A percentile compares a stretch with the other conserved stretches of the same genome.
Conservation (phyloP, 2,797 vertebrate genomes). For the Sternotherus odoratus region DNA sequence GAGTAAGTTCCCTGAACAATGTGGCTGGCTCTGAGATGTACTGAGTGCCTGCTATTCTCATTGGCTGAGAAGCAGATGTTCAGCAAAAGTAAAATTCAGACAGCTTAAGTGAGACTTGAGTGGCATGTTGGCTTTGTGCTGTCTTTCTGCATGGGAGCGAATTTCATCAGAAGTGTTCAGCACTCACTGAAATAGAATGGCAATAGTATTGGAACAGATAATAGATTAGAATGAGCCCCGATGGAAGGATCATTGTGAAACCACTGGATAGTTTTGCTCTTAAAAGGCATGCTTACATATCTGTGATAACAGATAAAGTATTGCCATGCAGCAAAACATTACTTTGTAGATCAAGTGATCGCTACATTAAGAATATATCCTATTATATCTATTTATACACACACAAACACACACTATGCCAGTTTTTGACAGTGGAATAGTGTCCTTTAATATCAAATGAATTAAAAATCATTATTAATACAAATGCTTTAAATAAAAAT, state of each 20-base stretch:
- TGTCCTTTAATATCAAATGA: not conserved
- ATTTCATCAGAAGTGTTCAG: not conserved
- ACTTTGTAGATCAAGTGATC: slow-evolving; percentile 30
- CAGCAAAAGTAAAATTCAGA: not conserved
- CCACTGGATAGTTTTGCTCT: slow-evolving; percentile 53
- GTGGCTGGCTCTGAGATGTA: not conserved
- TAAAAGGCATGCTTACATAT: slow-evolving; percentile 27
- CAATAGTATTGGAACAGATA: not conserved
- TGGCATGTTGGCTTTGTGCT: not conserved
- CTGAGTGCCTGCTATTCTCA: not conserved
- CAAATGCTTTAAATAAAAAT: slow-evolving; percentile 24
- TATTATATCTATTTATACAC: slow-evolving; percentile 24
- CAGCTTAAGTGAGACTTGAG: not conserved
- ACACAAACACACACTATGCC: slow-evolving; percentile 24
- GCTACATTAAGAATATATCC: slow-evolving; percentile 26
- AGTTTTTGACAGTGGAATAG: slow-evolving; percentile 8
- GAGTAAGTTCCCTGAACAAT: not conserved
- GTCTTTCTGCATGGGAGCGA: not conserved
- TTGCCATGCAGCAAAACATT: slow-evolving; percentile 48
- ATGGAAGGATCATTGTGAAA: slow-evolving; percentile 1
- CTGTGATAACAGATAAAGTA: slow-evolving; percentile 52
- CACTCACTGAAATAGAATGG: slow-evolving; percentile 6
- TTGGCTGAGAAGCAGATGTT: not conserved
- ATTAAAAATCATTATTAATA: slow-evolving; percentile 35
- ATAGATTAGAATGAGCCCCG: not conserved